A percentile compares a stretch with the other conserved stretches of the same genome.
phyloP scores from a whole-genome alignment of 2,113 vertebrate species.

The Pollachius pollachius region DNA sequence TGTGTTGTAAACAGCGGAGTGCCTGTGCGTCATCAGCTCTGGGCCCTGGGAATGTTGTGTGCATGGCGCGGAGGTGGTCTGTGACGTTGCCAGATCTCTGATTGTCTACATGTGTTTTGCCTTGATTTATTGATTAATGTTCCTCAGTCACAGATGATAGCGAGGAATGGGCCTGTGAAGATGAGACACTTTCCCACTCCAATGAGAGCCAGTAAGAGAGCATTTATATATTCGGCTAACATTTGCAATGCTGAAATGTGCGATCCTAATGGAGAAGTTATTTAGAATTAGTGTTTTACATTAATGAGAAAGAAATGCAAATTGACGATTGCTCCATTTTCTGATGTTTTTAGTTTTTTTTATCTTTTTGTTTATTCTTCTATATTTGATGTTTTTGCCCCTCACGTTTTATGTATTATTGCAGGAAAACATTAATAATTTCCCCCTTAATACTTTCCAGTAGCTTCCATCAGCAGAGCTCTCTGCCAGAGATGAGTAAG shows the following conservation, averaged over 20 bases:
- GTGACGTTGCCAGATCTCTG: conserved; percentile 21
- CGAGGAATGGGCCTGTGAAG: conserved; percentile 81
- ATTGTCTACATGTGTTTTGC: conserved; percentile 8
- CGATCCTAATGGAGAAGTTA: too few relatives aligned
- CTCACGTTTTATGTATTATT: neutral
- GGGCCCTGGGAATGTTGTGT: too few relatives aligned
- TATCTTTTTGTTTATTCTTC: neutral
- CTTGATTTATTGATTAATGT: conserved; percentile 33
- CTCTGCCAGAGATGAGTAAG: conserved; percentile 65
- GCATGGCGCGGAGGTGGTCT: neutral
- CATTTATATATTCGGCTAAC: too few relatives aligned
- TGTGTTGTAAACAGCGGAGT: too few relatives aligned
- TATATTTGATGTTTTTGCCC: neutral
- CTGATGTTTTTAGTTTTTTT: neutral
- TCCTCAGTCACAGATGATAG: conserved; percentile 80
- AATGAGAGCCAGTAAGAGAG: conserved; percentile 63
- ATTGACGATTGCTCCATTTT: neutral
- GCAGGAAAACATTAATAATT: neutral
- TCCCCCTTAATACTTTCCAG: conserved; percentile 14
- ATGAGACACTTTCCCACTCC: conserved; percentile 58
- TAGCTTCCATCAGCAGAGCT: conserved; percentile 48
- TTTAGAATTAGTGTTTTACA: neutral
- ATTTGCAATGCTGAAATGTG: too few relatives aligned
- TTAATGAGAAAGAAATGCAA: neutral
- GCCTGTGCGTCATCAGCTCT: too few relatives aligned